Evolutionary conservation across 2,797 vertebrate species (phyloP).

Genomic region (Kryptolebias ocellatus): DNA sequence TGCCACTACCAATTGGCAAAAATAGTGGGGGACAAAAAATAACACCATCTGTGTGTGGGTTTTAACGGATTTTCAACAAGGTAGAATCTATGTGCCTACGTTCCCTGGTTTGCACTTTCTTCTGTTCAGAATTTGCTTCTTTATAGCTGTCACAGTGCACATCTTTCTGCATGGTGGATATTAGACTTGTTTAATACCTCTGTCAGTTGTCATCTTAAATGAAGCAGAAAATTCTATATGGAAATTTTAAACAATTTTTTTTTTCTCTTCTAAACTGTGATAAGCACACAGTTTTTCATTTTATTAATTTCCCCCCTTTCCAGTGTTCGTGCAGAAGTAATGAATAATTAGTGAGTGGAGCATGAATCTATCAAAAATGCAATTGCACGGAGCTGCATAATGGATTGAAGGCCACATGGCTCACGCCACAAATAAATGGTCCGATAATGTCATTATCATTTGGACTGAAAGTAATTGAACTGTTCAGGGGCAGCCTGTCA

Average conservation of each 20-base stretch:
- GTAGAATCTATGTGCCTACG: slow-evolving; percentile 6
- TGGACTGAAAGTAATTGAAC: slow-evolving; percentile 76
- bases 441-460: slow-evolving; percentile 78
- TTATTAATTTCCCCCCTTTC: slow-evolving; percentile 33
- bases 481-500: slow-evolving; percentile 54
- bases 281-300: slow-evolving; percentile 36
- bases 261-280: slow-evolving; percentile 31
- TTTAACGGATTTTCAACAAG: slow-evolving; percentile 30
- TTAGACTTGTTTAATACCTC: slow-evolving; percentile 16
- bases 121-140: slow-evolving; percentile 3
- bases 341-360: slow-evolving; percentile 71
- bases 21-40: not conserved
- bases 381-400: slow-evolving; percentile 66
- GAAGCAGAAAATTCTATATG: slow-evolving; percentile 41
- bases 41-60: slow-evolving; percentile 24
- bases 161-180: not conserved
- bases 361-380: slow-evolving; percentile 72
- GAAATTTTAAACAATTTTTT: slow-evolving; percentile 32
- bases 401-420: slow-evolving; percentile 66
- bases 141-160: not conserved
- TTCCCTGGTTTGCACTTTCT: not conserved
- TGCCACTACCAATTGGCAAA: slow-evolving; percentile 26
- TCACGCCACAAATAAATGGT: slow-evolving; percentile 75
- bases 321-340: slow-evolving; percentile 51
- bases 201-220: slow-evolving; percentile 25